Conservation (phyloP, 2,797 vertebrate species). For the Diplodus sargus region DNA sequence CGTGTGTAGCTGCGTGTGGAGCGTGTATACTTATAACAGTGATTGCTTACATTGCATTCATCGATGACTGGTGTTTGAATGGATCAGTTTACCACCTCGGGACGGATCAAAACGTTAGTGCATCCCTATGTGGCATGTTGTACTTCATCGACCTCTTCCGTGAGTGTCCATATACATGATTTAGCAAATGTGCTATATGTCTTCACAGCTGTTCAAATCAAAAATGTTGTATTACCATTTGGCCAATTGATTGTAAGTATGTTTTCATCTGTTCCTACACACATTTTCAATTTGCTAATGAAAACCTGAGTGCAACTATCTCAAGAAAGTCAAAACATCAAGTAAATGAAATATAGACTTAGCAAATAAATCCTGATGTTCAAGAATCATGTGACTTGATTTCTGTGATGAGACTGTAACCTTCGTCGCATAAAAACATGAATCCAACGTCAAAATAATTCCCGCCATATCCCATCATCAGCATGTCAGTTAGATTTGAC, state of each 20-base stretch:
- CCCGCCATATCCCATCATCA: no score
- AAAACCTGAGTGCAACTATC: background rate
- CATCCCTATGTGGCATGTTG: background rate
- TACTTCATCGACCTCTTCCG: background rate
- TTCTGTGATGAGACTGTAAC: no score
- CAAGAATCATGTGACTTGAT: no score
- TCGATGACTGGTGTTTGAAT: conserved; percentile 6
- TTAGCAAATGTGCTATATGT: background rate
- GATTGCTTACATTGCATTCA: background rate
- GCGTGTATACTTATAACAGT: background rate
- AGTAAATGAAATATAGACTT: no score
- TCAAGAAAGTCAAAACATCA: no score
- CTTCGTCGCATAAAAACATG: no score
- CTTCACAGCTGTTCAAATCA: background rate
- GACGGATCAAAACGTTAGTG: conserved; percentile 1
- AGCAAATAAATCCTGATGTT: background rate
- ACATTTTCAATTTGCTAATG: background rate
- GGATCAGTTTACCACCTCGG: background rate
- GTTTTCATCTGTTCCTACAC: background rate
- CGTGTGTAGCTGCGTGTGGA: conserved; percentile 4
- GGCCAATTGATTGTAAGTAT: background rate
- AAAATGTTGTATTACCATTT: no score
- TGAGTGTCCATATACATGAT: background rate
- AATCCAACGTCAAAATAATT: no score
- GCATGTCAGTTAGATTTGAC: no score